These are phyloP conservation scores for Ricordea florida DNA, from an alignment of 92 coral and sea anemone genomes.

Conservation along the genomic window DNA sequence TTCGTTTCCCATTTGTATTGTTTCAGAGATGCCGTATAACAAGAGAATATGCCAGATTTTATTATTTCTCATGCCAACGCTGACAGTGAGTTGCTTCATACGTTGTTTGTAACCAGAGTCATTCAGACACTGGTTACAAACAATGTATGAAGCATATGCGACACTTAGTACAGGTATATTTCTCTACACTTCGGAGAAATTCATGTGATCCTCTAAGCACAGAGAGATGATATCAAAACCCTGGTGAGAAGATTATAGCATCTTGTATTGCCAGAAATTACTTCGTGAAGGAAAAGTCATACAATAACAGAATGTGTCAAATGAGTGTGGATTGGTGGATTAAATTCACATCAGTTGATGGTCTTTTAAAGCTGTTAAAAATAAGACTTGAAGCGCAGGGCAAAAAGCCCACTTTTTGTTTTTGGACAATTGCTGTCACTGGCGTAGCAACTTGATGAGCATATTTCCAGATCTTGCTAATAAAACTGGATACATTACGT, in stretches of 20 bases:
- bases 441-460: not conserved
- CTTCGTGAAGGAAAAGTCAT: constrained; percentile 38
- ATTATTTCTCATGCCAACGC: constrained; percentile 43
- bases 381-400: not conserved
- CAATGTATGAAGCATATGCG: constrained; percentile 21
- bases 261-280: constrained; percentile 43
- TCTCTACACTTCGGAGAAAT: not conserved
- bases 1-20: constrained; percentile 30
- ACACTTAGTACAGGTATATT: not conserved
- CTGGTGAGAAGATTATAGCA: constrained; percentile 41
- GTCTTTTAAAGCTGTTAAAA: not conserved
- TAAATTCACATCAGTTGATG: constrained; percentile 13
- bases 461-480: constrained; percentile 34
- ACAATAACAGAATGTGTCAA: constrained; percentile 34
- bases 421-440: constrained; percentile 16
- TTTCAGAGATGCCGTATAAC: constrained; percentile 57
- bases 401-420: not conserved
- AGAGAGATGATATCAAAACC: constrained; percentile 28
- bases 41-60: constrained; percentile 25
- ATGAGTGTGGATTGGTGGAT: constrained; percentile 30
- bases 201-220: not conserved
- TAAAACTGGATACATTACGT: constrained; percentile 18
- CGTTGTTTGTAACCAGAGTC: too few species aligned
- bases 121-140: constrained; percentile 57
- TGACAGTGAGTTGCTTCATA: constrained; percentile 54